Conservation (phyloP, 2,797 vertebrate genomes). For the Onychomys torridus region DNA sequence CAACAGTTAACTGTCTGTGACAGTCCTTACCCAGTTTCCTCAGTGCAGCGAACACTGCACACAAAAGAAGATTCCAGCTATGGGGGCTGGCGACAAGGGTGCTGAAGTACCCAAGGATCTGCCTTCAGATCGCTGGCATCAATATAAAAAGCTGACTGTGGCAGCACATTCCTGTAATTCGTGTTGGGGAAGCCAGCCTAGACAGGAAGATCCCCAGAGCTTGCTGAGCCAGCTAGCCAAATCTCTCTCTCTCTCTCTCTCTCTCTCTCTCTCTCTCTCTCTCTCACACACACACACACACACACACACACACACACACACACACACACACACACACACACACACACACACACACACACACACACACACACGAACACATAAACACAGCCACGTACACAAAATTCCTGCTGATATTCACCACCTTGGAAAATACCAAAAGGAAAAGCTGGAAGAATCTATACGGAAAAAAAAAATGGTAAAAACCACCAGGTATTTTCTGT, state of each 20-base stretch:
- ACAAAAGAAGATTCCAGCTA: background rate
- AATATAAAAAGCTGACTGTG: background rate
- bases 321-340: background rate
- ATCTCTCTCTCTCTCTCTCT: background rate
- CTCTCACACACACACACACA: background rate
- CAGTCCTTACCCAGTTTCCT: background rate
- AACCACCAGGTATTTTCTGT: background rate
- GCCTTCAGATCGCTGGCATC: too few species aligned
- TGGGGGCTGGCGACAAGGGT: too few species aligned
- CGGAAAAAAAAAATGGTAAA: background rate
- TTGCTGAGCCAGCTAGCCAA: background rate
- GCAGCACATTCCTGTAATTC: background rate
- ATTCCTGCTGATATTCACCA: slow-evolving; percentile 8
- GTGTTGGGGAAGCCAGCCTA: background rate
- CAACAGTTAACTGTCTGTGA: background rate
- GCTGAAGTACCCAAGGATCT: background rate
- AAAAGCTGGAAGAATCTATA: background rate
- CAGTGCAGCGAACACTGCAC: background rate
- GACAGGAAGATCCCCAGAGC: background rate
- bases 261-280: background rate
- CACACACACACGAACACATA: background rate
- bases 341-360: background rate
- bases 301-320: background rate
- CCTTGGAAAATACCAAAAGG: background rate
- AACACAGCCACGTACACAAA: background rate